These are phyloP conservation scores for Corydoras maculifer DNA, from an alignment of 2,113 vertebrate genomes.

Conservation along the genomic window DNA sequence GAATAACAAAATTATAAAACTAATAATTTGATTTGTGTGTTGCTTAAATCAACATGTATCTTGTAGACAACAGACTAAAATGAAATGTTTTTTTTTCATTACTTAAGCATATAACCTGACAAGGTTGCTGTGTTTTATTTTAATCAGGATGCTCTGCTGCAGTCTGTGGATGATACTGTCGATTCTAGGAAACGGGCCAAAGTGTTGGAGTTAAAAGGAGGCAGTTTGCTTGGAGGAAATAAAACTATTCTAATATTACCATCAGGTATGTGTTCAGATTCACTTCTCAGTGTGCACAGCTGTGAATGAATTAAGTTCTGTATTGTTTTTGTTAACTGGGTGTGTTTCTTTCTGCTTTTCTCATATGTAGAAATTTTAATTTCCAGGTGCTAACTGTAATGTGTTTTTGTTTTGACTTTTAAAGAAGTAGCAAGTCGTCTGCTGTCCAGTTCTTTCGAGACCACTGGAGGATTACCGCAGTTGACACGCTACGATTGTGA, in stretches of 20 bases:
- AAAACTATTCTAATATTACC: slow-evolving; percentile 87
- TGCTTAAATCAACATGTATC: too few species aligned
- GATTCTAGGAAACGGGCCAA: slow-evolving; percentile 83
- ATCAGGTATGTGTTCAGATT: slow-evolving; percentile 71
- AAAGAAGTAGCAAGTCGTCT: slow-evolving; percentile 88
- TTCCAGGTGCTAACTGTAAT: not conserved
- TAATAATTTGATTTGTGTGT: too few species aligned
- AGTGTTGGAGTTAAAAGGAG: slow-evolving; percentile 66
- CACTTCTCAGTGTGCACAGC: too few species aligned
- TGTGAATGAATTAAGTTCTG: not conserved
- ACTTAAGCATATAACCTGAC: too few species aligned
- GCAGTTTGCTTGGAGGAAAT: slow-evolving; percentile 61
- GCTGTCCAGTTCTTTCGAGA: slow-evolving; percentile 80
- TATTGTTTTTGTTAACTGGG: not conserved
- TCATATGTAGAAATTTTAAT: not conserved
- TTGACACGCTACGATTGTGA: slow-evolving; percentile 96
- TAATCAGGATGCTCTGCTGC: slow-evolving; percentile 71
- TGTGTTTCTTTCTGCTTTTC: not conserved
- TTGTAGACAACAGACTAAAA: too few species aligned
- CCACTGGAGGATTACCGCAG: slow-evolving; percentile 73
- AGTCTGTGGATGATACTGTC: slow-evolving; percentile 54
- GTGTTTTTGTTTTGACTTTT: not conserved
- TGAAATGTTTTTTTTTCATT: too few species aligned
- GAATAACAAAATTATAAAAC: too few species aligned
- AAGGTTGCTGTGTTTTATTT: slow-evolving; percentile 10